Base-by-base conservation (phyloP, 2,888 invertebrate genomes). In the Apomyelois bistriatella region DNA sequence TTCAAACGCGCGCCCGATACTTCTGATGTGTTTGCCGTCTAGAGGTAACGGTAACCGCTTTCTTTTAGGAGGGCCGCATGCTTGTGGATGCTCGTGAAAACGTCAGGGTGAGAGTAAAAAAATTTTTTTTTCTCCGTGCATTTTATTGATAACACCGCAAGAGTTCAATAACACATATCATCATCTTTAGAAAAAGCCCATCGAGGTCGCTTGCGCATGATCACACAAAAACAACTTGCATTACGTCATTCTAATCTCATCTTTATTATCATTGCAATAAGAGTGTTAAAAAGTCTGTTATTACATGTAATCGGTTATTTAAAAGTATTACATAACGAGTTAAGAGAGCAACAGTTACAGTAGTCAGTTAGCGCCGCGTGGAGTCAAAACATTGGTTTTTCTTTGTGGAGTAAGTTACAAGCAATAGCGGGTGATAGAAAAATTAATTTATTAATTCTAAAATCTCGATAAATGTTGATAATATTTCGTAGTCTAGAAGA, bases 341-440 rank as follows among this genome's bases (percentile, higher is more conserved):
- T 40, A 28, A 40, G 47, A 49, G 38, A 49, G 38, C 49, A 49
- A n/a, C n/a, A n/a, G n/a, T n/a, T n/a, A 50, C 32, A 30, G 40
- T 41, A 16, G 40, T 28, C 48, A 37, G 36, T 37, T 40, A 50
- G 32, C 46, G 46, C 46, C 32, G 16, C 15, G 32, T 10, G 9
- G 15, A 46, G 46, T 49, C 28, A 50, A 50, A 38, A 40, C 40
- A 49, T 15, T 40, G 32, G 28, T 41, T 32, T 30, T 2, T 22
- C 5, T 30, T n/a, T 16, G 22, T 32, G 40, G 40, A 15, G 9
- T 9, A 49, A 15, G 38, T 41, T 9, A 40, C 7, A 16, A 40
- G 40, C 37, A 15, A 7, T 10, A 28, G 40, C 49, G 49, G n/a
- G 13, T 16, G 8, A 40, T 16, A 30, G 13, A 15, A n/a, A n/a